These are phyloP conservation scores for Sarcophaga caerulescens DNA, from an alignment of 2,888 invertebrate genomes.

Conservation along the genomic window DNA sequence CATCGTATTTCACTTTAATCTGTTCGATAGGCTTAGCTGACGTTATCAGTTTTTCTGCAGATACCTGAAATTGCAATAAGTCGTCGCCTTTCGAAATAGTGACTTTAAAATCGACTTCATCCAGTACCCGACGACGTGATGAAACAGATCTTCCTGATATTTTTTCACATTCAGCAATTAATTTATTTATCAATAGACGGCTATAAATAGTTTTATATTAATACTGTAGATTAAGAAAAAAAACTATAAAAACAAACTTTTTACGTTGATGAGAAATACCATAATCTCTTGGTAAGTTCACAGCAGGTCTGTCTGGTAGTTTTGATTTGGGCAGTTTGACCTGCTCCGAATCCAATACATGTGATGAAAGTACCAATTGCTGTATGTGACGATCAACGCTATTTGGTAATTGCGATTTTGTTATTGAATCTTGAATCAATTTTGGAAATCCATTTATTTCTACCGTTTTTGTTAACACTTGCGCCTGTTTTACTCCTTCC, in stretches of 20 bases:
- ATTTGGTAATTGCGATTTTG: constrained; percentile 82
- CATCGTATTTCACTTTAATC: constrained; percentile 81
- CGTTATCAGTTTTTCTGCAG: constrained; percentile 86
- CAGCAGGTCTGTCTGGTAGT: constrained; percentile 87
- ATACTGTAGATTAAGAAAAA: not conserved
- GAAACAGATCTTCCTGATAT: constrained; percentile 83
- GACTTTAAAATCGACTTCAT: constrained; percentile 84
- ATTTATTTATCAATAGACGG: constrained; percentile 84
- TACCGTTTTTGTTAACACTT: constrained; percentile 90
- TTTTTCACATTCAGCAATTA: constrained; percentile 87
- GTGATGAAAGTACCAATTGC: constrained; percentile 85
- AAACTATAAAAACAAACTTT: constrained; percentile 83
- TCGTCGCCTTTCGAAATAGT: constrained; percentile 84
- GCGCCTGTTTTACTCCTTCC: constrained; percentile 89
- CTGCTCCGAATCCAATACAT: constrained; percentile 90
- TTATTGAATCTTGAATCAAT: constrained; percentile 82
- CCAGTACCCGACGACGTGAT: constrained; percentile 83
- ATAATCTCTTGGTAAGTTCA: constrained; percentile 86
- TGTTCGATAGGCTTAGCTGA: constrained; percentile 85
- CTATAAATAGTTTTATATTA: constrained; percentile 79
- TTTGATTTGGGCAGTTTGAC: constrained; percentile 88
- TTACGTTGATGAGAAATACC: constrained; percentile 88
- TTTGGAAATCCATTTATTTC: constrained; percentile 85
- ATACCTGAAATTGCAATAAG: constrained; percentile 85
- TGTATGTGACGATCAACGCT: constrained; percentile 84